Evolutionary conservation across 1,140 invertebrate species (phyloP), one percentile per base, ranked within the genome.

Genomic region (Ptiloglossa arizonensis): DNA sequence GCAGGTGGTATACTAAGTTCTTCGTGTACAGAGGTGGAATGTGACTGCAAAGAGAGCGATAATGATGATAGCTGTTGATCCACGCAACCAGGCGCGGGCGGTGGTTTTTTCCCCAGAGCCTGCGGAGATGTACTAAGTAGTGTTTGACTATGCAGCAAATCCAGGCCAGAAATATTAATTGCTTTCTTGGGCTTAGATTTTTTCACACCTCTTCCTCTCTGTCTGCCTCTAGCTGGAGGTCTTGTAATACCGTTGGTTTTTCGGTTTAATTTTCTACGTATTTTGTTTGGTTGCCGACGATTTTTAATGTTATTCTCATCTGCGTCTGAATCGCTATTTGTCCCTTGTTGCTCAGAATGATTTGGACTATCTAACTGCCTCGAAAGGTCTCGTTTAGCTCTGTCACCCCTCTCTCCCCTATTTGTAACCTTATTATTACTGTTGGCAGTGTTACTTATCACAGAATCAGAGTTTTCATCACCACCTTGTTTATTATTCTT

Each of bases 71-170:
- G 91, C 84, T 97, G 97, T 90, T 98, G 97, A 90, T 97, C 97
- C 54, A 98, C 96, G 86, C 97, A 97, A 54, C 97, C 97, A 19
- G 97, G 97, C 22, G 97, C 96, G 22, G 97, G 96, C 22, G 96
- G 96, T 80, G 95, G 90, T 86, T 96, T 96, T 84, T 96, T 95
- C 5, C 95, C 94, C 46, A 93, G 89, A 11, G 94, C 94, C 91
- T 95, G 94, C 17, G 94, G 94, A 8, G 95, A 94, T 1, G 97
- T 98, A 86, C 97, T 98, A 5, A 97, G 94, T 62, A 98, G 92
- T 24, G 98, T 98, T 91, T 98, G 96, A 86, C 95, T 97, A 90
- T 99, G 98, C 73, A 99, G 92, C 78, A 98, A 92, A 93, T 98
- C 97, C 66, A 98, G 93, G 24, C 97, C 97, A 74, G 95, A 96